These are phyloP conservation scores for Egretta garzetta DNA, from an alignment of 2,113 vertebrate species.

Conservation along the genomic window DNA sequence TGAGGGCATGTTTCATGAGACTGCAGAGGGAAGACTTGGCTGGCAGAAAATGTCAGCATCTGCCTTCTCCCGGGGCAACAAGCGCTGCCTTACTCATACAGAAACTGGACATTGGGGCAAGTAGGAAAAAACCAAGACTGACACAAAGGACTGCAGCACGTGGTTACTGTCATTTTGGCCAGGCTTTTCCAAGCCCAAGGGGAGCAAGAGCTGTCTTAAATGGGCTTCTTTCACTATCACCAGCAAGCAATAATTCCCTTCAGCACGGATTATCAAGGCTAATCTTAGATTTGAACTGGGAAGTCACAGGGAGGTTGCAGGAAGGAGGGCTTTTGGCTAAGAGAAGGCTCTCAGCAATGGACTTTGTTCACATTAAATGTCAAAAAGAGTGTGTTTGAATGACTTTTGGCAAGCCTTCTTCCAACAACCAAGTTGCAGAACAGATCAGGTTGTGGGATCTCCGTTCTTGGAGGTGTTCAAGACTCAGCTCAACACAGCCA, in stretches of 20 bases:
- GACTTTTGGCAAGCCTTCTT: background rate
- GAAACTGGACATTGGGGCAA: background rate
- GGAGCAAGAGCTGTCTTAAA: background rate
- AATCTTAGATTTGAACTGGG: background rate
- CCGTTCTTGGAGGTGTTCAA: background rate
- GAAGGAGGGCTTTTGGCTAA: background rate
- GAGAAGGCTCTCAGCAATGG: background rate
- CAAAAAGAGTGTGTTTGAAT: background rate
- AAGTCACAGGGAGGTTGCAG: rapidly evolving
- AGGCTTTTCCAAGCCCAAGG: background rate
- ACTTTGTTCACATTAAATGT: background rate
- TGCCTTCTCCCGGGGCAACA: background rate
- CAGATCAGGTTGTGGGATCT: background rate
- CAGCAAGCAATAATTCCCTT: background rate
- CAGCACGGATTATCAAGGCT: background rate
- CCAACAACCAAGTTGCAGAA: background rate
- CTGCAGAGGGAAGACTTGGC: background rate
- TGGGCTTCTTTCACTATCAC: background rate
- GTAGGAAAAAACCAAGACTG: background rate
- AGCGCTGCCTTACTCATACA: background rate
- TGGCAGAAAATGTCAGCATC: background rate
- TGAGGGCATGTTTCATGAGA: background rate
- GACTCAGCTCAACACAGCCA: background rate
- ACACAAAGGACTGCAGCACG: rapidly evolving
- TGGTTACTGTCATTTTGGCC: background rate